Evolutionary conservation across 1,140 invertebrate genomes (phyloP), one percentile per base, ranked within the genome.

Genomic region (Cryptotermes secundus): DNA sequence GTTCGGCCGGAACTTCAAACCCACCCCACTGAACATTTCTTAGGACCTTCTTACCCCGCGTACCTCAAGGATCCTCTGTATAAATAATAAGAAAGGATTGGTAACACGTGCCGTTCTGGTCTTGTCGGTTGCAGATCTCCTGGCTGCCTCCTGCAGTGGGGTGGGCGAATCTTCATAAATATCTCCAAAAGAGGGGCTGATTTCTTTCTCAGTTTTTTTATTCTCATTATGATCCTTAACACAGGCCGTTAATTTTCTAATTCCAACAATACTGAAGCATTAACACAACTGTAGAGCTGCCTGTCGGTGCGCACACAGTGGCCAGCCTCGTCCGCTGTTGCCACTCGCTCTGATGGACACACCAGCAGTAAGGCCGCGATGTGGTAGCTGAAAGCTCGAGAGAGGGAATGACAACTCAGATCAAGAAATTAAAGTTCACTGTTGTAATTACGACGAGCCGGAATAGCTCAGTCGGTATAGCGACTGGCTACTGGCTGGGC

Each of bases 201-300:
- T 59, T 59, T 59, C 19, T 24, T 59, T 59, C 7, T 31, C 16
- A 0, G 7, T 72, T 72, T 72, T n/a, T 72, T 72, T 72, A 72
- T 72, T 72, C 26, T 31, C 59, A 72, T 72, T 72, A 72, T 26
- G 14, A 2, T 31, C 26, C 59, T 72, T 72, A n/a, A 72, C 59
- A 31, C n/a, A 72, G 59, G 31, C 59, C 59, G 59, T 72, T 72
- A 72, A 72, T 72, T 72, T 72, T 72, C 2, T 72, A 72, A 72
- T 31, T 72, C n/a, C 9, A 72, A 72, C 59, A 72, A 72, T n/a
- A 26, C 26, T 10, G 14, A 72, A 72, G 59, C n/a, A 31, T n/a
- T 72, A 31, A 72, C n/a, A 7, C n/a, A n/a, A n/a, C n/a, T n/a
- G n/a, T n/a, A n/a, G n/a, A n/a, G n/a, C n/a, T n/a, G n/a, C n/a